Evolutionary conservation across 2,888 invertebrate genomes (phyloP).

Genomic region (Empis livida): DNA sequence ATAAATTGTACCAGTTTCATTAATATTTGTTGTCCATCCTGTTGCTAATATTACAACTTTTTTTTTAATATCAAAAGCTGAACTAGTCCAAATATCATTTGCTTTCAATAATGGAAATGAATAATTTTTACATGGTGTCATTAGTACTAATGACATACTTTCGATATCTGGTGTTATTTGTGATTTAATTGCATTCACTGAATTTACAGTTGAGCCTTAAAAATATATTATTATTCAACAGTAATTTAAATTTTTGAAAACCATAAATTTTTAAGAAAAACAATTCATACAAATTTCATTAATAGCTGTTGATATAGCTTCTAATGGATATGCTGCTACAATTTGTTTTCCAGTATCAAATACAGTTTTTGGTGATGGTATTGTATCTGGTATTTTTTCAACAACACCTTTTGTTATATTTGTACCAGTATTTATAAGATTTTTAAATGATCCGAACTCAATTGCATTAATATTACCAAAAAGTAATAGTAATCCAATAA

Average conservation of each 20-base stretch:
- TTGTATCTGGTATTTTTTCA: constrained; percentile 6
- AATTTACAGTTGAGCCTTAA: constrained; percentile 27
- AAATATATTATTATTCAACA: neutral
- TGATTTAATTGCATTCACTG: constrained; percentile 20
- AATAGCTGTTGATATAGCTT: constrained; percentile 23
- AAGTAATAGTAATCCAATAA: no score
- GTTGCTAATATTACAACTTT: constrained; percentile 29
- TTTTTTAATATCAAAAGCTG: constrained; percentile 24
- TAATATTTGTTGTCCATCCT: constrained; percentile 31
- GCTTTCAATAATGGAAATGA: constrained; percentile 24
- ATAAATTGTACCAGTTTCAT: constrained; percentile 22
- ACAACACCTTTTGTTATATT: constrained; percentile 4
- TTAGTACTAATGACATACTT: constrained; percentile 27
- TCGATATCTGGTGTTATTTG: constrained; percentile 24
- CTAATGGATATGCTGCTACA: constrained; percentile 30
- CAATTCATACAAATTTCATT: constrained; percentile 26
- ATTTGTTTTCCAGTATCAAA: constrained; percentile 27
- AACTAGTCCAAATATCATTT: constrained; percentile 25
- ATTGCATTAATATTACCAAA: no score
- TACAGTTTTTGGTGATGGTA: constrained; percentile 17
- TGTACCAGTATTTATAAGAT: neutral
- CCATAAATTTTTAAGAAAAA: neutral
- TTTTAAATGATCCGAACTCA: no score
- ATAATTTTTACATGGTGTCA: constrained; percentile 21
- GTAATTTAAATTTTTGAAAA: no score